These are phyloP conservation scores for Thaleichthys pacificus DNA, from an alignment of 2,797 vertebrate species.

Conservation along the genomic window DNA sequence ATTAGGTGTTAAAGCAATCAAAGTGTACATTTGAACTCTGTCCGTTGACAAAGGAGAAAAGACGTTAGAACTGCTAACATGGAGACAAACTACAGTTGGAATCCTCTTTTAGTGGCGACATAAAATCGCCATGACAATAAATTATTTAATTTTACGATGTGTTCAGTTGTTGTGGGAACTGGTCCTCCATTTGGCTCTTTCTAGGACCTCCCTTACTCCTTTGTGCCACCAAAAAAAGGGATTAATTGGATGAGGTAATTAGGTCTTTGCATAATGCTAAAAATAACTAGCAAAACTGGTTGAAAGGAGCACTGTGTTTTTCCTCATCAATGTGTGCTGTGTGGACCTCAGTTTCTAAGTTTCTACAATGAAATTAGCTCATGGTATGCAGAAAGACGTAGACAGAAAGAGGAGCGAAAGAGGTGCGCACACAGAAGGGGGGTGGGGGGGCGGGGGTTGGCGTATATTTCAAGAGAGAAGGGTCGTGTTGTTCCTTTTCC, in stretches of 20 bases:
- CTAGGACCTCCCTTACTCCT: slow-evolving; percentile 1
- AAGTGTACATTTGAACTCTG: slow-evolving; percentile 42
- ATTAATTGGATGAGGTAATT: slow-evolving; percentile 27
- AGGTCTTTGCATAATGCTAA: slow-evolving; percentile 22
- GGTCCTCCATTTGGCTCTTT: background rate
- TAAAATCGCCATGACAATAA: slow-evolving; percentile 50
- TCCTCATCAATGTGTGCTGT: slow-evolving; percentile 18
- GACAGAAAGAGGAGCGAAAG: slow-evolving; percentile 40
- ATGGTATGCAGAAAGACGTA: slow-evolving; percentile 43
- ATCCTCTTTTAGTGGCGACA: slow-evolving; percentile 36
- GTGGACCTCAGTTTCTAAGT: slow-evolving; percentile 29
- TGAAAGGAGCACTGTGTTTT: background rate
- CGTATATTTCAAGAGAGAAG: slow-evolving; percentile 46
- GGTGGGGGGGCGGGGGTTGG: slow-evolving; percentile 35
- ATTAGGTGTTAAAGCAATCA: slow-evolving; percentile 39
- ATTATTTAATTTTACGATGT: slow-evolving; percentile 56
- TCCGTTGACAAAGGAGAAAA: slow-evolving; percentile 46
- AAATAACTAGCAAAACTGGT: slow-evolving; percentile 25
- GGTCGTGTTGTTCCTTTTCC: slow-evolving; percentile 54
- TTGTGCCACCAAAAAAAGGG: slow-evolving; percentile 14
- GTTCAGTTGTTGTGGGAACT: slow-evolving; percentile 40
- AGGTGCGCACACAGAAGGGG: slow-evolving; percentile 36
- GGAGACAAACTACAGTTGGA: slow-evolving; percentile 52
- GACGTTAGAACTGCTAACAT: slow-evolving; percentile 25
- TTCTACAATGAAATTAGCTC: slow-evolving; percentile 39